These are phyloP conservation scores for Scylla paramamosain DNA, from an alignment of 1,140 invertebrate species.

Conservation along the genomic window DNA sequence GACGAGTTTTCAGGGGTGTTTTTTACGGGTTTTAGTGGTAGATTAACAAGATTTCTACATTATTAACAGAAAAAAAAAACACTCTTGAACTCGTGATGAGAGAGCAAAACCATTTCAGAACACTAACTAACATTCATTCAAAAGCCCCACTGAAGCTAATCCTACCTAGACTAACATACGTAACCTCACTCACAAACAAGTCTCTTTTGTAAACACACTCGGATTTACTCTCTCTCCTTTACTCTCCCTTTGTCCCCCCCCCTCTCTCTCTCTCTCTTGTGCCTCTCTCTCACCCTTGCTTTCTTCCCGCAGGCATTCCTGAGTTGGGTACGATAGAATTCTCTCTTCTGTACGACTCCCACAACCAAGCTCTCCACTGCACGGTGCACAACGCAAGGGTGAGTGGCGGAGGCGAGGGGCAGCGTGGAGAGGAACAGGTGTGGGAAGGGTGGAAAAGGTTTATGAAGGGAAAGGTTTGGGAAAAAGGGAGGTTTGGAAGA, in stretches of 20 bases:
- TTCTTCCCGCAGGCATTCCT: background rate
- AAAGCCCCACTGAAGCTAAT: too few relatives aligned
- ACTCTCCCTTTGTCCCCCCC: background rate
- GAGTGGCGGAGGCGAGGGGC: background rate
- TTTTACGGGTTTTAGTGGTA: too few relatives aligned
- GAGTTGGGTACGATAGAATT: constrained; percentile 84
- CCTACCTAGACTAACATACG: too few relatives aligned
- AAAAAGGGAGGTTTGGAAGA: background rate
- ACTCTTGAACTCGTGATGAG: too few relatives aligned
- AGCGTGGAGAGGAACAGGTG: background rate
- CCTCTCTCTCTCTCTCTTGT: background rate
- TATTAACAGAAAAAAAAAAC: too few relatives aligned
- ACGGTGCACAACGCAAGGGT: constrained; percentile 83
- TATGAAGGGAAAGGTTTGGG: background rate
- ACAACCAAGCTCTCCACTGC: constrained; percentile 88
- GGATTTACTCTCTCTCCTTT: too few relatives aligned
- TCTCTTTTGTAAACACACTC: too few relatives aligned
- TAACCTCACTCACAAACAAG: too few relatives aligned
- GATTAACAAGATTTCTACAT: too few relatives aligned
- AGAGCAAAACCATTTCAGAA: too few relatives aligned
- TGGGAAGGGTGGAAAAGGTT: background rate
- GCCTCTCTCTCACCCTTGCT: background rate
- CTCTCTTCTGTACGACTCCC: constrained; percentile 88
- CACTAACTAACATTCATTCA: too few relatives aligned
- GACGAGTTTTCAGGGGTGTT: too few relatives aligned